A percentile compares a stretch with the other conserved stretches of the same genome.
These are phyloP conservation scores for Monarcha castaneiventris DNA, from an alignment of 2,113 vertebrate species.

Conservation along the genomic window DNA sequence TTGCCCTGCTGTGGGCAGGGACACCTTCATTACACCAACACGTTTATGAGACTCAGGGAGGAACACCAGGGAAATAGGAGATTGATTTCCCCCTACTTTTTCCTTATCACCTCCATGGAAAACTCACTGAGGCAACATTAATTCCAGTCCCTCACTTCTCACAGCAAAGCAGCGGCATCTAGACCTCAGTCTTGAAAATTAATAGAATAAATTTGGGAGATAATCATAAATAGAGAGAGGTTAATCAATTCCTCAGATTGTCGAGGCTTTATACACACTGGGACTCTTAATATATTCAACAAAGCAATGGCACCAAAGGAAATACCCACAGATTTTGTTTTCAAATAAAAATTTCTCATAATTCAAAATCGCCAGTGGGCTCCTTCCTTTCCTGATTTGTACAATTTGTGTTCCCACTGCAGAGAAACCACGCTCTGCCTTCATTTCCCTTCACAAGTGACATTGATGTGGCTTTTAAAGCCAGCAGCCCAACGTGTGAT, in stretches of 20 bases:
- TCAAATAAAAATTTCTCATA: background rate
- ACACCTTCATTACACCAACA: fast-evolving
- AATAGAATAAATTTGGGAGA: background rate
- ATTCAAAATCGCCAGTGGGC: slow-evolving; percentile 5
- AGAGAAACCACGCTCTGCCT: background rate
- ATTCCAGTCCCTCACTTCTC: background rate
- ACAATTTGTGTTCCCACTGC: slow-evolving; percentile 7
- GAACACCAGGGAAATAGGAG: background rate
- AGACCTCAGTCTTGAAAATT: background rate
- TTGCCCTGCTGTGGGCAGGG: background rate
- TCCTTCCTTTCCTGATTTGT: background rate
- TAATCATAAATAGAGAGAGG: background rate
- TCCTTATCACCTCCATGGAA: background rate
- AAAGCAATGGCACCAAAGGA: background rate
- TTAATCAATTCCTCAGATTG: background rate
- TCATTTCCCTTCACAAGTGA: slow-evolving; percentile 14
- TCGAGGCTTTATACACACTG: background rate
- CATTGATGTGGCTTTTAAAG: slow-evolving; percentile 36
- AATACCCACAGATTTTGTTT: background rate
- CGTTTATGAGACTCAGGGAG: fast-evolving
- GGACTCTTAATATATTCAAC: background rate
- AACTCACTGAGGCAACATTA: background rate
- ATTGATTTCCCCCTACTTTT: fast-evolving
- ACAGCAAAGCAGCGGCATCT: background rate
- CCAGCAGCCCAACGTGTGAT: background rate